Evolutionary conservation across 1,140 invertebrate genomes (phyloP), one percentile per base, ranked within the genome.

Genomic region (Pteromalus puparum): DNA sequence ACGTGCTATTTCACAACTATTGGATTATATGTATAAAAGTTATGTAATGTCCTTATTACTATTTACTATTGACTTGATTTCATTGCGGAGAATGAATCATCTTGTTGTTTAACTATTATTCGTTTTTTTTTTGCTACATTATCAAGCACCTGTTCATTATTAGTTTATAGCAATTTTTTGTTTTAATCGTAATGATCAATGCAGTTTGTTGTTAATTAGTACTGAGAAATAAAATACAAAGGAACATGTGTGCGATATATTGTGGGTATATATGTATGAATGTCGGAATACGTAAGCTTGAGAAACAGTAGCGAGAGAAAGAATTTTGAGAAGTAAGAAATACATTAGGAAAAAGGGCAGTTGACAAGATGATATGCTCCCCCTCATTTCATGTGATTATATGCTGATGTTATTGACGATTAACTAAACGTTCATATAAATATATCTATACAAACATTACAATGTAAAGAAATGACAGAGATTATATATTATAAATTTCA

Each of bases 11-110:
- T 80, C 13, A 34, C 81, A 77, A 83, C 12, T 70, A 38, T 21
- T 78, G 30, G 82, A 72, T 84, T 65, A 74, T 24, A 5, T 65
- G n/a, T 78, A 79, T 65, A 7, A 46, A 73, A 72, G 42, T 79
- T 79, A 79, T 73, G 28, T 10, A 74, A 74, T 73, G 34, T 7
- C 67, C 42, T 79, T 68, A 72, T 77, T 67, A 42, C 24, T 72
- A 68, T 83, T 84, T 87, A 83, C 82, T 87, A 88, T 91, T 91
- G 90, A 92, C 89, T 92, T 91, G 91, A 93, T 92, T 92, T 91
- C 91, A 91, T 92, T 90, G 88, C 86, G 83, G 89, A 87, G 87
- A 90, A 90, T 90, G 90, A 88, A 92, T 92, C 89, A 91, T 92
- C 88, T 89, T 89, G 88, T 92, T 90, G 87, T 90, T 90, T 89